Conservation (phyloP, 2,797 vertebrate genomes). For the Simalia tracyae region DNA sequence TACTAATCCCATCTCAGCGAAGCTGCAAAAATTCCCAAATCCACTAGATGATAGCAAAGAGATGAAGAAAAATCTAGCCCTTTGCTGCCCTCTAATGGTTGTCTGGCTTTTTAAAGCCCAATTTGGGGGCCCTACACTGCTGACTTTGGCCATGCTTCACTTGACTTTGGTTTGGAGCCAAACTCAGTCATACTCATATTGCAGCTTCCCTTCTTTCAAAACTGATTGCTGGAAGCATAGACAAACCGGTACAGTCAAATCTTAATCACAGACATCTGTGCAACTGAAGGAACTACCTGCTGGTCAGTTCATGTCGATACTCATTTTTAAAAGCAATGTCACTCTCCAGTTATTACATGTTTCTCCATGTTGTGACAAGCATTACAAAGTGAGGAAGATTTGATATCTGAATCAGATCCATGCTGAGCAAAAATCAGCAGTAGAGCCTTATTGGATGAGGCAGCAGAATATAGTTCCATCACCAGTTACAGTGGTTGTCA, state of each 20-base stretch:
- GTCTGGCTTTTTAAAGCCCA: not conserved
- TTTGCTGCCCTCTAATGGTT: not conserved
- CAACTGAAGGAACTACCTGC: slow-evolving; percentile 14
- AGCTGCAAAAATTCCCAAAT: not conserved
- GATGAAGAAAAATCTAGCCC: not conserved
- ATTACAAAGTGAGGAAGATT: not conserved
- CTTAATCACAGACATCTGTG: not conserved
- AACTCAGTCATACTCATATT: not conserved
- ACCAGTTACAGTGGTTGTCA: not conserved
- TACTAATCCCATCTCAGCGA: not conserved
- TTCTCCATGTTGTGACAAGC: not conserved
- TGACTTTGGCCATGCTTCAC: not conserved
- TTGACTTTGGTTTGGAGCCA: not conserved
- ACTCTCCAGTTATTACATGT: not conserved
- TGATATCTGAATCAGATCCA: not conserved
- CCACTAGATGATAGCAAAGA: not conserved
- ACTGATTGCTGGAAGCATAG: not conserved
- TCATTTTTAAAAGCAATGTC: not conserved
- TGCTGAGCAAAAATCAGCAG: not conserved
- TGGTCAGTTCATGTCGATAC: not conserved
- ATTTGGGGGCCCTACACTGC: not conserved
- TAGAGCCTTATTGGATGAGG: not conserved
- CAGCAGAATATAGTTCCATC: not conserved
- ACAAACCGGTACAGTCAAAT: not conserved
- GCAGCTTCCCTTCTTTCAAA: not conserved